Percentiles rank a stretch among this genome's conserved stretches.
phyloP scores from a whole-genome alignment of 2,888 invertebrate genomes.

The Serripes groenlandicus region DNA sequence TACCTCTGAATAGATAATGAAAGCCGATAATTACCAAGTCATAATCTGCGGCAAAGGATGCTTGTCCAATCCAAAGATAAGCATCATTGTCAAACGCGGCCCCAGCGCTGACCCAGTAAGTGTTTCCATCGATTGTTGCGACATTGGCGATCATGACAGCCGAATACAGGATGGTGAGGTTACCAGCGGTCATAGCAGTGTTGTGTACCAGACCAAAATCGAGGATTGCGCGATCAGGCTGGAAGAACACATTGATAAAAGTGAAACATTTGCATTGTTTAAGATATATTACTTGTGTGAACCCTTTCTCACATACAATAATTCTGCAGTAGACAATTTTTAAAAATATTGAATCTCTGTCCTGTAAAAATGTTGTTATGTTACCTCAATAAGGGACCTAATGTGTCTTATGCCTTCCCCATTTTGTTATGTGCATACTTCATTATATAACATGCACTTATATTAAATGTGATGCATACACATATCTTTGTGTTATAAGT shows the following conservation, averaged over 20 bases:
- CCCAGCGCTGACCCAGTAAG: constrained; percentile 85
- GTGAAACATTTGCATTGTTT: too few relatives aligned
- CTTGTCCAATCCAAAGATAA: constrained; percentile 85
- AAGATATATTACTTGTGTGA: not conserved
- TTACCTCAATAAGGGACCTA: too few relatives aligned
- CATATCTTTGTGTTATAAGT: too few relatives aligned
- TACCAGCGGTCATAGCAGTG: constrained; percentile 50
- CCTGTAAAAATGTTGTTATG: too few relatives aligned
- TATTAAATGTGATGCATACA: too few relatives aligned
- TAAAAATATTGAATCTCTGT: too few relatives aligned
- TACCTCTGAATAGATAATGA: too few relatives aligned
- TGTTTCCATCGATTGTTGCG: constrained; percentile 54
- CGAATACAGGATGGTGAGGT: constrained; percentile 78
- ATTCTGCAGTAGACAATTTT: too few relatives aligned
- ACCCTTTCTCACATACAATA: not conserved
- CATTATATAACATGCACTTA: too few relatives aligned
- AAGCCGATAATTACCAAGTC: too few relatives aligned
- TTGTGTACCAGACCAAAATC: constrained; percentile 80
- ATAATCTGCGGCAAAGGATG: constrained; percentile 71
- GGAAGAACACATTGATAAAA: not conserved
- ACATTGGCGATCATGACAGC: constrained; percentile 79
- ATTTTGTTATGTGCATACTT: too few relatives aligned
- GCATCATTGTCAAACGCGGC: constrained; percentile 82
- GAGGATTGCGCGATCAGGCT: constrained; percentile 74
- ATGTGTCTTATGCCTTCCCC: too few relatives aligned